Evolutionary conservation across 2,113 vertebrate species (phyloP).

Genomic region (Pavo muticus): DNA sequence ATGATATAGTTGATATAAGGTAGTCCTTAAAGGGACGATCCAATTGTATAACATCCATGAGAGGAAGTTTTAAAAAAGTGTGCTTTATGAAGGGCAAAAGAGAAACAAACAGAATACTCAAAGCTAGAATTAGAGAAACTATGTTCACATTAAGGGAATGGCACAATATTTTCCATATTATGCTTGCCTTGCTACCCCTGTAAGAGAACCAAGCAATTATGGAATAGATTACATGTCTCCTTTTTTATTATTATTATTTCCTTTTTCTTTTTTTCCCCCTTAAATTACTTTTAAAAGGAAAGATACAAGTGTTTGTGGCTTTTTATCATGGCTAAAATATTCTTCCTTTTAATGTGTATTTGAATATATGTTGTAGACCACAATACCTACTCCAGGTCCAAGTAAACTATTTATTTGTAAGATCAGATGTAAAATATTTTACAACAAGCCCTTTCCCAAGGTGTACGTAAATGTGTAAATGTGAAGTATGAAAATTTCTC

Average conservation of each 20-base stretch:
- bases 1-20: neutral
- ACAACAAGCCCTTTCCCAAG: neutral
- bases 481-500: neutral
- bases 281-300: neutral
- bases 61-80: neutral
- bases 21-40: neutral
- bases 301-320: neutral
- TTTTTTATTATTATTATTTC: neutral
- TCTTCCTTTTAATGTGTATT: neutral
- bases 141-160: neutral
- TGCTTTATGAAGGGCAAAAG: neutral
- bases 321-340: neutral
- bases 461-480: neutral
- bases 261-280: neutral
- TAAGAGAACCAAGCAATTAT: neutral
- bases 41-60: neutral
- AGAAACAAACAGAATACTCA: neutral
- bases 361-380: neutral
- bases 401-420: neutral
- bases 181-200: neutral
- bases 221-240: neutral
- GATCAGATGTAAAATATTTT: neutral
- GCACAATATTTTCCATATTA: neutral
- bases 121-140: neutral
- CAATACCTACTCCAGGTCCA: neutral